Percentiles rank a stretch among this genome's conserved stretches.
Conservation (phyloP, 2,888 invertebrate species). For the Drosophila pullipes region DNA sequence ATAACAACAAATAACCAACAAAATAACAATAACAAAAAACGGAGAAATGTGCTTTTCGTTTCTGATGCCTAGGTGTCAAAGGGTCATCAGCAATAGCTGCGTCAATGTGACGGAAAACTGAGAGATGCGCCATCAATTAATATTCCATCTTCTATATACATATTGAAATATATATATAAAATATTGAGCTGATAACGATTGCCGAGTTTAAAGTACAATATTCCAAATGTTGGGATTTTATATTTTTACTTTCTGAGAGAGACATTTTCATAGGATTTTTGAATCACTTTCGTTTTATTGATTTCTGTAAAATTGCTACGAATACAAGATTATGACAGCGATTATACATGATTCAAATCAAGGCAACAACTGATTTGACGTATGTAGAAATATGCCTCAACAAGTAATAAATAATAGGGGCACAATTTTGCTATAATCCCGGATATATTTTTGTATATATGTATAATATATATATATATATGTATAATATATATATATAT, state of each 20-base stretch:
- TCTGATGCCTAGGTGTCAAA: constrained; percentile 30
- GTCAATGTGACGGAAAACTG: constrained; percentile 61
- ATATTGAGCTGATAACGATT: constrained; percentile 39
- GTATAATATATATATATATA: not conserved
- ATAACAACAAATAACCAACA: constrained; percentile 8
- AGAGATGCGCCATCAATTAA: constrained; percentile 44
- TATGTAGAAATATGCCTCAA: constrained; percentile 8
- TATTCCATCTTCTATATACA: constrained; percentile 14
- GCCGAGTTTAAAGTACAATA: constrained; percentile 54
- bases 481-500: not conserved
- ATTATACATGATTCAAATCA: constrained; percentile 20
- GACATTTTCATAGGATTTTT: constrained; percentile 11
- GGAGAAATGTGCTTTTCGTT: constrained; percentile 21
- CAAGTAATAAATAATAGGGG: constrained; percentile 12
- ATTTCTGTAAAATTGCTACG: constrained; percentile 20
- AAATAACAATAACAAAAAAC: not conserved
- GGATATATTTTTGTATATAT: not conserved
- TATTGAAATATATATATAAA: not conserved
- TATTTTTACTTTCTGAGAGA: constrained; percentile 19
- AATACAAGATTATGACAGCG: constrained; percentile 21
- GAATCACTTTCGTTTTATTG: constrained; percentile 54
- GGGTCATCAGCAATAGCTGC: constrained; percentile 50
- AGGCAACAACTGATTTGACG: constrained; percentile 21
- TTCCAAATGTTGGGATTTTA: constrained; percentile 23
- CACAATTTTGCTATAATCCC: constrained; percentile 3